A percentile compares a stretch with the other conserved stretches of the same genome.
Evolutionary conservation across 2,888 invertebrate genomes (phyloP).

Genomic region (Pollenia amentaria): DNA sequence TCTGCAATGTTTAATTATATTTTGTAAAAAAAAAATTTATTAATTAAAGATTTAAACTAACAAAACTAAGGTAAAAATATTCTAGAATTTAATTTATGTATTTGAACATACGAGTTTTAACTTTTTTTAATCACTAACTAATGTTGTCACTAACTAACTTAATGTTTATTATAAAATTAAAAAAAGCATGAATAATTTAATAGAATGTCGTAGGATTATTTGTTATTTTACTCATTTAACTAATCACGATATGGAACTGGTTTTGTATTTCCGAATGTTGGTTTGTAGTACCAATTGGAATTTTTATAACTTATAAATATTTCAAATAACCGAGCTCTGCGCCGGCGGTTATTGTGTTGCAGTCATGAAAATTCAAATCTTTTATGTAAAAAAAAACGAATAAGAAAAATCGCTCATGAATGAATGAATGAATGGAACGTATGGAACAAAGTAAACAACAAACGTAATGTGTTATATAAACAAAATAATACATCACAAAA

Average conservation of each 20-base stretch:
- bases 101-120: neutral
- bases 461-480: slow-evolving; percentile 53
- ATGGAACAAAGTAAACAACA: slow-evolving; percentile 30
- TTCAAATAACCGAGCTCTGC: slow-evolving; percentile 40
- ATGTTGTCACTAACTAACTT: no score
- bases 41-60: no score
- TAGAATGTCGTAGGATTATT: slow-evolving; percentile 25
- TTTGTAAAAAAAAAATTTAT: no score
- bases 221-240: slow-evolving; percentile 38
- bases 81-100: no score
- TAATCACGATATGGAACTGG: slow-evolving; percentile 50
- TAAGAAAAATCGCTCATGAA: slow-evolving; percentile 43
- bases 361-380: slow-evolving; percentile 62
- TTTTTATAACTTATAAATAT: slow-evolving; percentile 44
- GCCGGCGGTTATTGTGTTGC: neutral
- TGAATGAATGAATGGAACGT: slow-evolving; percentile 57
- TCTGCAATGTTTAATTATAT: no score
- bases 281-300: slow-evolving; percentile 44
- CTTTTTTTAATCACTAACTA: slow-evolving; percentile 11
- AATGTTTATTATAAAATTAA: no score
- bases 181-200: slow-evolving; percentile 41
- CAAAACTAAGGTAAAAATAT: no score
- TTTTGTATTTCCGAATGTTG: slow-evolving; percentile 41
- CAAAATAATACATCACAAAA: slow-evolving; percentile 16
- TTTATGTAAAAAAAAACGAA: slow-evolving; percentile 47